These are phyloP conservation scores for Ictidomys tridecemlineatus DNA, from an alignment of 2,113 vertebrate species.

Conservation along the genomic window DNA sequence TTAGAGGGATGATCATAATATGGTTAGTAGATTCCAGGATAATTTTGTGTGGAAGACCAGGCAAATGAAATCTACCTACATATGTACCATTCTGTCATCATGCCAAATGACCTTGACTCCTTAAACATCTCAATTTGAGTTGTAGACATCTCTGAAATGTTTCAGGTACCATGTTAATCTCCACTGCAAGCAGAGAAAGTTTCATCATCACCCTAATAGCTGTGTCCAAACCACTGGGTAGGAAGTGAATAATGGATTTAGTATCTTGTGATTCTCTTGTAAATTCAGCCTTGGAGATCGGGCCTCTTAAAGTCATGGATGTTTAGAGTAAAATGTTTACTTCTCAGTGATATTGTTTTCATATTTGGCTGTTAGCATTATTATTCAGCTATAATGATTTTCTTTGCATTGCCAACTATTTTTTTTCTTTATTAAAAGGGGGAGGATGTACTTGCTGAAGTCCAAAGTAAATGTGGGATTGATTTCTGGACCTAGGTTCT, in stretches of 20 bases:
- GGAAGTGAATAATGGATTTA: conserved; percentile 40
- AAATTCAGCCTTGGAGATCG: background rate
- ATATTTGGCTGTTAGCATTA: background rate
- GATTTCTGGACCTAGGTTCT: background rate
- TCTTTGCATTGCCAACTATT: background rate
- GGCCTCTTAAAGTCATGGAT: background rate
- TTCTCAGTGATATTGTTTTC: background rate
- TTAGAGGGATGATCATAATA: background rate
- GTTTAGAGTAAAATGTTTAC: conserved; percentile 11
- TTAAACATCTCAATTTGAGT: conserved; percentile 38
- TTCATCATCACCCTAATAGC: background rate
- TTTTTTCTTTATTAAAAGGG: background rate
- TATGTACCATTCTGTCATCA: background rate
- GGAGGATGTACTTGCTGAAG: background rate
- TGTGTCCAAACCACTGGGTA: background rate
- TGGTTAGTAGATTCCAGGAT: background rate
- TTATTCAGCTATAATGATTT: conserved; percentile 12
- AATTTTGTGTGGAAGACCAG: background rate
- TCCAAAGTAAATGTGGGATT: background rate
- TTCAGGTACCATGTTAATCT: conserved; percentile 17
- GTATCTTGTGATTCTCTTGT: background rate
- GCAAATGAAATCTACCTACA: background rate
- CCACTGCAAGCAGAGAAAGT: background rate
- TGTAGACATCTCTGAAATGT: conserved; percentile 1
- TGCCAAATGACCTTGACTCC: conserved; percentile 18